Evolutionary conservation across 2,797 vertebrate genomes (phyloP).

Genomic region (Pogoniulus pusillus): DNA sequence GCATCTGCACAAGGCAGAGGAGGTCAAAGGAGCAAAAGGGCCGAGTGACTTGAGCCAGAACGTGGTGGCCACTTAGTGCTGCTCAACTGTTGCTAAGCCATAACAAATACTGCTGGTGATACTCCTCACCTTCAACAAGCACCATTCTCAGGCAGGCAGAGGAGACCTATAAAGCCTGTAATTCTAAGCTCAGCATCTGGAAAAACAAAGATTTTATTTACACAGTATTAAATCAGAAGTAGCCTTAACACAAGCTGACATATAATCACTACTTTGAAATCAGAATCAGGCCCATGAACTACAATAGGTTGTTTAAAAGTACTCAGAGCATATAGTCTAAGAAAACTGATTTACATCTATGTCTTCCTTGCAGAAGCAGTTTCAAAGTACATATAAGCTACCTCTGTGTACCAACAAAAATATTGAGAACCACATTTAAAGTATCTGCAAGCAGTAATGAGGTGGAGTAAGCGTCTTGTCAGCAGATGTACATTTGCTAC

Average conservation of each 20-base stretch:
- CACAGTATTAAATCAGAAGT: background rate
- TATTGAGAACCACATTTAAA: background rate
- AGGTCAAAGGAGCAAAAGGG: background rate
- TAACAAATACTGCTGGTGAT: background rate
- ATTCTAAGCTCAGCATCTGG: background rate
- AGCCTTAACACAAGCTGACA: background rate
- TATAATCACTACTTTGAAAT: background rate
- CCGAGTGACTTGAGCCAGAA: background rate
- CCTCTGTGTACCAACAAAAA: background rate
- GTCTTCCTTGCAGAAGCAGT: background rate
- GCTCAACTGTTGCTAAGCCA: background rate
- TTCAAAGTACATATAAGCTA: background rate
- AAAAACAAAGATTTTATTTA: background rate
- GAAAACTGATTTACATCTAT: background rate
- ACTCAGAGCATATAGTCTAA: background rate
- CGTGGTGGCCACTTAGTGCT: background rate
- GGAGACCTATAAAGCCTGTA: background rate
- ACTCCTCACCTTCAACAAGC: background rate
- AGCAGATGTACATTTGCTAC: background rate
- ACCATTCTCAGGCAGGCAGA: background rate
- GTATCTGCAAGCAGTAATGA: background rate
- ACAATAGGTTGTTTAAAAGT: background rate
- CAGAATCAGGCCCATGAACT: background rate
- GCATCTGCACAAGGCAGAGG: background rate
- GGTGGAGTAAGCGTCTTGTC: background rate